phyloP scores from a whole-genome alignment of 2,888 invertebrate genomes.

The Andricus quercusramuli region DNA sequence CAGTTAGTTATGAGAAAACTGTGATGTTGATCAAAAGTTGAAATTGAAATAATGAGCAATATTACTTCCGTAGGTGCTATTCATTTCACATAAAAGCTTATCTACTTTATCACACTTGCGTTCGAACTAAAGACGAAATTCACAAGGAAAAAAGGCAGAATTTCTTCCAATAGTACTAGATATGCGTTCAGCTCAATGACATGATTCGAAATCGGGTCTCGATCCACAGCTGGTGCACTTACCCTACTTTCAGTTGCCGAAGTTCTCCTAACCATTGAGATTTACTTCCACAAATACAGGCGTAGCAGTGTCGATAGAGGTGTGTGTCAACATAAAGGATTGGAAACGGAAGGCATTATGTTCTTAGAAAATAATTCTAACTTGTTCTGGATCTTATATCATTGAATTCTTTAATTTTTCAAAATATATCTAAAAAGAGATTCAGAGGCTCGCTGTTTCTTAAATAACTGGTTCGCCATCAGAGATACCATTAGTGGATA shows the following conservation, averaged over 20 bases:
- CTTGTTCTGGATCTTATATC: background rate
- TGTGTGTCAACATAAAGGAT: background rate
- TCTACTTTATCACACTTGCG: conserved; percentile 2
- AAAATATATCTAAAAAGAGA: background rate
- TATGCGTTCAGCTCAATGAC: conserved; percentile 39
- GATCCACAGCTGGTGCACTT: conserved; percentile 38
- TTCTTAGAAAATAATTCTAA: background rate
- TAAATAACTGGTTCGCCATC: conserved; percentile 3
- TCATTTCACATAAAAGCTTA: background rate
- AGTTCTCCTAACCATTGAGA: conserved; percentile 35
- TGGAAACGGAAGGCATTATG: background rate
- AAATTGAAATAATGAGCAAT: background rate
- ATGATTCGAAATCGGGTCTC: conserved; percentile 37
- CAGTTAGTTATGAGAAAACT: background rate
- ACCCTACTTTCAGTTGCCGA: conserved; percentile 39
- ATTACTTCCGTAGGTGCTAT: background rate
- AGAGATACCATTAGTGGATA: conserved; percentile 10
- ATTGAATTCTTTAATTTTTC: background rate
- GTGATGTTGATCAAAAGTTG: background rate
- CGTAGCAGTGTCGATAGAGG: background rate
- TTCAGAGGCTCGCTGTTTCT: background rate
- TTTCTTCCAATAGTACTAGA: conserved; percentile 10
- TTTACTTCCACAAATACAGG: conserved; percentile 31
- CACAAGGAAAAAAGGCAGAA: background rate
- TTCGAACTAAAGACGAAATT: background rate